A percentile compares a stretch with the other conserved stretches of the same genome.
Conservation (phyloP, 2,888 invertebrate genomes). For the Willowsia nigromaculata region DNA sequence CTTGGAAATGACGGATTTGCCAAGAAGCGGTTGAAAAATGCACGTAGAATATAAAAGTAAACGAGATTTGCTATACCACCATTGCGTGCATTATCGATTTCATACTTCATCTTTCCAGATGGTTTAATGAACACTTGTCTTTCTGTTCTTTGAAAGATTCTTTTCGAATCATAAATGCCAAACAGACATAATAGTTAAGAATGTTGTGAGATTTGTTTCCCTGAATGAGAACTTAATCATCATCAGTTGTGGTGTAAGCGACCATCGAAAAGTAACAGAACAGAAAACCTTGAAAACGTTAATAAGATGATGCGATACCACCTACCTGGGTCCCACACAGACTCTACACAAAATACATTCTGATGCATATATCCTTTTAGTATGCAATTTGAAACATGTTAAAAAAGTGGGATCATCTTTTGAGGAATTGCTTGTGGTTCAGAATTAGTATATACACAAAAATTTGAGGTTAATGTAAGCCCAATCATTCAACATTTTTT, state of each 20-base stretch:
- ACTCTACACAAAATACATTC: background rate
- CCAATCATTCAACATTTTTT: too few relatives aligned
- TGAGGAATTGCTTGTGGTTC: background rate
- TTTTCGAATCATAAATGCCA: too few relatives aligned
- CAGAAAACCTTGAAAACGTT: conserved; percentile 7
- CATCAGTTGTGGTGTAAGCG: background rate
- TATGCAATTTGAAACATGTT: background rate
- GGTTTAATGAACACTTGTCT: too few relatives aligned
- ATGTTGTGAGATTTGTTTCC: background rate
- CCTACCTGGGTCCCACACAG: background rate
- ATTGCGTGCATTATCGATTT: too few relatives aligned
- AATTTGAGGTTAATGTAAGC: too few relatives aligned
- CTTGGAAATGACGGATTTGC: too few relatives aligned
- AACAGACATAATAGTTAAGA: background rate
- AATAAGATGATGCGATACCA: background rate
- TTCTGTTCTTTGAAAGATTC: too few relatives aligned
- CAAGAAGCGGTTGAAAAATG: too few relatives aligned
- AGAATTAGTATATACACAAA: too few relatives aligned
- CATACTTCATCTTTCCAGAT: too few relatives aligned
- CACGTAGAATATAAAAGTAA: too few relatives aligned
- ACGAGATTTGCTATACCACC: too few relatives aligned
- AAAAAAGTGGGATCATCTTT: background rate
- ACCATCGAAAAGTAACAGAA: conserved; percentile 6
- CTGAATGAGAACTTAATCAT: background rate
- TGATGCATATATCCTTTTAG: background rate